These are phyloP conservation scores for Dendronephthya gigantea DNA, from an alignment of 64 coral and sea anemone genomes.

Conservation along the genomic window DNA sequence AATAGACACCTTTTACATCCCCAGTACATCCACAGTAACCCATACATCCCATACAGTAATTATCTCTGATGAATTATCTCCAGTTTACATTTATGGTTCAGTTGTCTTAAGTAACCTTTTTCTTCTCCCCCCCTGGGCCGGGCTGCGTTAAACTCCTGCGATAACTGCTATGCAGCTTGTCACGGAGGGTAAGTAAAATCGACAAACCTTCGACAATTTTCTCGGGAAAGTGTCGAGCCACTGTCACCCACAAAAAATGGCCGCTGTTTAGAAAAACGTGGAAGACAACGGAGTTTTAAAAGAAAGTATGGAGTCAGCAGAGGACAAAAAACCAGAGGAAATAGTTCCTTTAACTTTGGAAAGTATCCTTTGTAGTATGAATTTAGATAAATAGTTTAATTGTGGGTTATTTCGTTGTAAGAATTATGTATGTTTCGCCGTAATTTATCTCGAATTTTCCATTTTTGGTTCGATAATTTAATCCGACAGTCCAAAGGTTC, in stretches of 20 bases:
- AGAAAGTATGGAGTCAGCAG: not conserved
- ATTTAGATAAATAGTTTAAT: not conserved
- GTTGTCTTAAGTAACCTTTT: no score
- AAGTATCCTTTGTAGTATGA: not conserved
- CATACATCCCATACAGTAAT: no score
- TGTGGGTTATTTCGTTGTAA: not conserved
- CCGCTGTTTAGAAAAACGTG: not conserved
- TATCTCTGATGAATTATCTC: no score
- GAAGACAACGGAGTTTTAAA: not conserved
- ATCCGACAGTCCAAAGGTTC: not conserved
- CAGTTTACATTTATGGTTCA: no score
- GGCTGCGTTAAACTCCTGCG: no score
- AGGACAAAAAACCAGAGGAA: not conserved
- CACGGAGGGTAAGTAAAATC: no score
- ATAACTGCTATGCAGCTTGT: no score
- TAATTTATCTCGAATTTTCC: not conserved
- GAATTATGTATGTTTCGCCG: not conserved
- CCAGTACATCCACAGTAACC: no score
- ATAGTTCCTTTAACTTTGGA: not conserved
- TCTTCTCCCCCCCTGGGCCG: no score
- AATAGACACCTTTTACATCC: no score
- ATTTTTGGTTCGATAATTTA: not conserved
- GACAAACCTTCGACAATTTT: no score
- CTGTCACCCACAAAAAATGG: not conserved
- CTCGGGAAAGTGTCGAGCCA: not conserved